Percentiles rank a stretch among this genome's conserved stretches.
phyloP scores from a whole-genome alignment of 2,113 vertebrate species.

The Gracilinanus agilis region DNA sequence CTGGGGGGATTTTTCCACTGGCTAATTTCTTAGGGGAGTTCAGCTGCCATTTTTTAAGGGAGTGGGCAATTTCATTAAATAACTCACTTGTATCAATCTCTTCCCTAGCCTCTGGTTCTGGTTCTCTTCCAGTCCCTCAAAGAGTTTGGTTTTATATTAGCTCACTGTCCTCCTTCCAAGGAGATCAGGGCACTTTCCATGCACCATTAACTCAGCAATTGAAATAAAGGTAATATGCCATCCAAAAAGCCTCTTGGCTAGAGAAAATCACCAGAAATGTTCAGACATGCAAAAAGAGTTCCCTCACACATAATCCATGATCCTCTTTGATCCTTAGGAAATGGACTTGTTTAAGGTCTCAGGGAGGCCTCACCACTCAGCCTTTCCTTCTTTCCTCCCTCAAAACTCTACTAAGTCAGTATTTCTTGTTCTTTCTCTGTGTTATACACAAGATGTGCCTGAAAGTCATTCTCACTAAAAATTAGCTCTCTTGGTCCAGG shows the following conservation, averaged over 20 bases:
- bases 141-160: neutral
- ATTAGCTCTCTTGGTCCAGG: neutral
- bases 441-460: neutral
- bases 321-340: fast-evolving
- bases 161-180: neutral
- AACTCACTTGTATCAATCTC: neutral
- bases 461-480: neutral
- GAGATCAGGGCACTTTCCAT: neutral
- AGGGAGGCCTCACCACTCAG: neutral
- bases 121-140: neutral
- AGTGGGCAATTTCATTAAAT: neutral
- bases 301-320: neutral
- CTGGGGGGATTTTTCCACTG: neutral
- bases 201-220: neutral
- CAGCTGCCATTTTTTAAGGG: neutral
- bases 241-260: fast-evolving
- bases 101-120: neutral
- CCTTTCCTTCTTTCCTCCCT: neutral
- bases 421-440: neutral
- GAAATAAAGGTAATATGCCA: neutral
- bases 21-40: neutral
- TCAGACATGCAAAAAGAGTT: neutral
- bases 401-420: neutral
- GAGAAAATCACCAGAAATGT: fast-evolving
- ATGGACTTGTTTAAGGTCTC: neutral